A percentile compares a stretch with the other conserved stretches of the same genome.
Evolutionary conservation across 2,888 invertebrate species (phyloP).

Genomic region (Yponomeuta plumbellus): DNA sequence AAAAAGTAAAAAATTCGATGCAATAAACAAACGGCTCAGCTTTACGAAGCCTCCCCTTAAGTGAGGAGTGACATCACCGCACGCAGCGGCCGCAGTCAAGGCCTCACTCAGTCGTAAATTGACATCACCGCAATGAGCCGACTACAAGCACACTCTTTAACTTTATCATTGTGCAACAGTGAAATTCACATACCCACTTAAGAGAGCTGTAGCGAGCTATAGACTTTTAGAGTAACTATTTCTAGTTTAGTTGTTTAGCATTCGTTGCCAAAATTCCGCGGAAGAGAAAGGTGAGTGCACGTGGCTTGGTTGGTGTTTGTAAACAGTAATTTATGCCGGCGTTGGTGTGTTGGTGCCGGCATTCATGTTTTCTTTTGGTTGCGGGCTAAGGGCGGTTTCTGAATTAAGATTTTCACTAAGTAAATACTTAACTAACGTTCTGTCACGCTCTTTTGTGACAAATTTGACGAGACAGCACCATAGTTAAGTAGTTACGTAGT

Average conservation of each 20-base stretch:
- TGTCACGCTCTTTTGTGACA: too few relatives aligned
- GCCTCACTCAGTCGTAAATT: slow-evolving; percentile 36
- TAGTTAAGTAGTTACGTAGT: too few relatives aligned
- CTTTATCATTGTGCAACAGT: slow-evolving; percentile 52
- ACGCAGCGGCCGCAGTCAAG: slow-evolving; percentile 8
- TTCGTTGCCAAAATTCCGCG: slow-evolving; percentile 57
- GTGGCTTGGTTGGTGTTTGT: slow-evolving; percentile 21
- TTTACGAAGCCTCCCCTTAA: not conserved
- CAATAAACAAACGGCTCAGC: not conserved
- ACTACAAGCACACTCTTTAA: slow-evolving; percentile 28
- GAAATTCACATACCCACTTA: slow-evolving; percentile 56
- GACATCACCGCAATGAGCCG: slow-evolving; percentile 59
- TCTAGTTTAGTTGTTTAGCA: slow-evolving; percentile 23
- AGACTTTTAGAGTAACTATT: slow-evolving; percentile 27
- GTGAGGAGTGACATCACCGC: slow-evolving; percentile 6
- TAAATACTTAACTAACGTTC: too few relatives aligned
- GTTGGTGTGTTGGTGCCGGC: too few relatives aligned
- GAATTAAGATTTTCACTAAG: too few relatives aligned
- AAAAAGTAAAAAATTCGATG: not conserved
- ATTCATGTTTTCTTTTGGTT: too few relatives aligned
- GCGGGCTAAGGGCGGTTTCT: too few relatives aligned
- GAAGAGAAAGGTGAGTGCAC: slow-evolving; percentile 67
- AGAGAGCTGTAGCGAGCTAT: slow-evolving; percentile 20
- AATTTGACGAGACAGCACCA: too few relatives aligned
- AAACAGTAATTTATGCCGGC: slow-evolving; percentile 20